Percentiles rank a stretch among this genome's conserved stretches.
Conservation (phyloP, 2,888 invertebrate genomes). For the Flexamia atlantica region DNA sequence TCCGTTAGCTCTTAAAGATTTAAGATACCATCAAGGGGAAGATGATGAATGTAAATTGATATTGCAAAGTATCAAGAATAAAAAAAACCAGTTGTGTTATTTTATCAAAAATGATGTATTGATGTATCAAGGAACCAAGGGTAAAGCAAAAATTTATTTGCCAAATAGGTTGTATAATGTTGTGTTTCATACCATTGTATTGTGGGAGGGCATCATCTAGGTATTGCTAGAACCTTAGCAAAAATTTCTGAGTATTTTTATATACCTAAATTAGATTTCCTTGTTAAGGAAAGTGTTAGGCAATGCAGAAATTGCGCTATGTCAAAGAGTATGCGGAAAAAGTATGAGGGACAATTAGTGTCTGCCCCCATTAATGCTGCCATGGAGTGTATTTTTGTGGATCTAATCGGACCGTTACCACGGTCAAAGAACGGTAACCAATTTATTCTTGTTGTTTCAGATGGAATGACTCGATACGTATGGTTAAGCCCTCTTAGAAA, state of each 20-base stretch:
- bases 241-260: background rate
- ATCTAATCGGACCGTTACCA: background rate
- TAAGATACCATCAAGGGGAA: background rate
- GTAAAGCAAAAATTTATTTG: background rate
- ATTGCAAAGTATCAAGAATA: background rate
- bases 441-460: background rate
- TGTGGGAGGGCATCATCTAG: too few species aligned
- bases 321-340: background rate
- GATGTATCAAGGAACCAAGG: background rate
- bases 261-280: background rate
- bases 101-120: background rate
- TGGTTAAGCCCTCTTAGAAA: background rate
- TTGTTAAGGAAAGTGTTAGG: background rate
- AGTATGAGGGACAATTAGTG: background rate
- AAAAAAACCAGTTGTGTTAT: background rate
- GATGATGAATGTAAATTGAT: background rate
- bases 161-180: background rate
- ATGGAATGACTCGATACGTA: background rate
- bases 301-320: background rate
- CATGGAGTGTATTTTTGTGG: background rate
- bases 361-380: background rate
- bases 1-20: background rate
- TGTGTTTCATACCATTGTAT: too few species aligned
- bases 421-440: background rate
- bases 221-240: background rate